These are phyloP conservation scores for Vulpes ferrilata DNA, from an alignment of 2,113 vertebrate species.

Conservation along the genomic window DNA sequence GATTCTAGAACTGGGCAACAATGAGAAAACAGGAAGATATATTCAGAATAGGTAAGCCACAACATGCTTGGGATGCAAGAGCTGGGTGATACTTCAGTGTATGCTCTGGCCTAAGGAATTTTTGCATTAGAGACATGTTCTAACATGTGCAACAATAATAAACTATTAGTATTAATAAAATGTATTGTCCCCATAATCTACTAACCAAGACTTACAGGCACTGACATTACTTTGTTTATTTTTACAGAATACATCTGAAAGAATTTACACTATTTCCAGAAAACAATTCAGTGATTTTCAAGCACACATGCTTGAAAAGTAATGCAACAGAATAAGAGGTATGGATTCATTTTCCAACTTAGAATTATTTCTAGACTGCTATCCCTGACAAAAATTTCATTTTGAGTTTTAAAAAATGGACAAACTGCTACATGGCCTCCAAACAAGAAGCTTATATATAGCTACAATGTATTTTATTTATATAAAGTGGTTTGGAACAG, in stretches of 20 bases:
- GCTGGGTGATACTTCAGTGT: neutral
- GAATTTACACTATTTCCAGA: constrained; percentile 38
- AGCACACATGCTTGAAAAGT: constrained; percentile 18
- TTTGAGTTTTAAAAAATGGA: constrained; percentile 31
- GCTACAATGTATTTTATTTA: neutral
- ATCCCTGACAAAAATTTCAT: neutral
- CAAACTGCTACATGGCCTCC: neutral
- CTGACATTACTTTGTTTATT: constrained; percentile 43
- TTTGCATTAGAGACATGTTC: neutral
- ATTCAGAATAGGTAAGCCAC: neutral
- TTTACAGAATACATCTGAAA: neutral
- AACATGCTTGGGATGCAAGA: neutral
- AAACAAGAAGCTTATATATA: neutral
- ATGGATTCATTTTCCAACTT: constrained; percentile 8
- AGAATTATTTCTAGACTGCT: constrained; percentile 16
- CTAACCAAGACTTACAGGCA: neutral
- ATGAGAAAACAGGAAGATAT: neutral
- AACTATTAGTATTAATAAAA: neutral
- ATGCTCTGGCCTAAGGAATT: neutral
- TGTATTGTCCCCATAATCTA: neutral
- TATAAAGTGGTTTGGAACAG: neutral
- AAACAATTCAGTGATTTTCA: constrained; percentile 15
- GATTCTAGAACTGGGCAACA: neutral
- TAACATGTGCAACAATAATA: neutral
- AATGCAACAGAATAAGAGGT: neutral